Base-by-base conservation (phyloP, 2,888 invertebrate species). In the Temnothorax rugatulus region DNA sequence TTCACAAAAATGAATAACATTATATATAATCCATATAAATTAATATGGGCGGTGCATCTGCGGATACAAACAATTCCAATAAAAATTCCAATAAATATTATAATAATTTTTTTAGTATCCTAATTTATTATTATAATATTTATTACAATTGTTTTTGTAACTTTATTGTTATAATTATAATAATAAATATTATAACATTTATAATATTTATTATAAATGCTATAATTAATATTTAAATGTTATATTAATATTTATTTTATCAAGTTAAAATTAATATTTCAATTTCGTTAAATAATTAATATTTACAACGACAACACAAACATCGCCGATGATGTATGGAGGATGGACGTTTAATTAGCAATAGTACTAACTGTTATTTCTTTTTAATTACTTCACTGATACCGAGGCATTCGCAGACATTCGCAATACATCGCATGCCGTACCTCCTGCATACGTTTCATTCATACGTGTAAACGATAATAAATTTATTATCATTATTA, bases 401-500 rank as follows among this genome's bases (percentile, higher is more conserved):
- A 15, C 21, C 47, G 54, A 68, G 38, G 57, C 57, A 44, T 54
- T 77, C 69, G 38, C 15, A 44, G 68, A 77, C 77, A 77, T n/a
- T 66, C 54, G 76, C 66, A 38, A 57, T 44, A 41, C 18, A 68
- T 57, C 29, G 63, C 76, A 52, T 59, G 79, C 54, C 25, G 1
- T 69, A 69, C 13, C 15, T 57, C 34, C 57, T 63, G 50, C 59
- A 44, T 52, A 63, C 44, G 21, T 7, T 52, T 29, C 66, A 50
- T 82, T 75, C 74, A 84, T 85, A 84, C 81, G 79, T 75, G 47
- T 64, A 64, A 59, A 63, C 29, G 47, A 90, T 91, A 90, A 91
- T 88, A 90, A 91, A 77, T 57, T 44, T 77, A 63, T 84, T 71
- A 76, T 86, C 47, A 92, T 92, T 90, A 90, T 90, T 89, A 92